Evolutionary conservation across 2,113 vertebrate species (phyloP).

Genomic region (Tauraco erythrolophus): DNA sequence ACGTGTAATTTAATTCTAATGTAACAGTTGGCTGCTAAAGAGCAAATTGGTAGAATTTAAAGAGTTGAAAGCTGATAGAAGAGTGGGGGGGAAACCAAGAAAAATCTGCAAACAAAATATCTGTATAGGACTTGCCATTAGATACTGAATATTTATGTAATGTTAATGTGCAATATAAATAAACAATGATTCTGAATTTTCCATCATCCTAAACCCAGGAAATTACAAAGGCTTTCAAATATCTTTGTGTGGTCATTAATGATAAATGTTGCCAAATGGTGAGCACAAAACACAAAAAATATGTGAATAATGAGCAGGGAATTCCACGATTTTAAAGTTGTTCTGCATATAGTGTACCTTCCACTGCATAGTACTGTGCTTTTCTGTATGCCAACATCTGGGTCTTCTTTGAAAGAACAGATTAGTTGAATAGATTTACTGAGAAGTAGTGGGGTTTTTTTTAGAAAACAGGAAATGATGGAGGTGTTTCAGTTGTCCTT

Average conservation of each 20-base stretch:
- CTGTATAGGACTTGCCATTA: neutral
- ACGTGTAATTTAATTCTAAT: neutral
- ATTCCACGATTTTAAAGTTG: neutral
- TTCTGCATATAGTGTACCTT: neutral
- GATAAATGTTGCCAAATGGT: neutral
- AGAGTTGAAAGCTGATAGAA: neutral
- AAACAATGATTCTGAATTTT: neutral
- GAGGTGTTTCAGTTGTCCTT: neutral
- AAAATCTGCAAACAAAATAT: neutral
- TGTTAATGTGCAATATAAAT: neutral
- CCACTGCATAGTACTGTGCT: neutral
- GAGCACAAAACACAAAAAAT: neutral
- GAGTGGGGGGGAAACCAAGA: rapidly evolving
- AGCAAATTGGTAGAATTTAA: neutral
- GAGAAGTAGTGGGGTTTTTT: neutral
- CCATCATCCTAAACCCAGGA: neutral
- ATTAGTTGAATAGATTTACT: neutral
- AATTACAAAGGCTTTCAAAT: neutral
- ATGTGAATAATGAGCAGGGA: neutral
- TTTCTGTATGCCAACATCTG: neutral
- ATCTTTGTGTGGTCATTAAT: neutral
- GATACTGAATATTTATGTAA: neutral
- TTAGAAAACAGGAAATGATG: neutral
- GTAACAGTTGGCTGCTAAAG: neutral
- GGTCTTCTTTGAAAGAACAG: neutral